Percentiles rank a stretch among this genome's conserved stretches.
Conservation (phyloP, 2,888 invertebrate species). For the Lapara coniferarum region DNA sequence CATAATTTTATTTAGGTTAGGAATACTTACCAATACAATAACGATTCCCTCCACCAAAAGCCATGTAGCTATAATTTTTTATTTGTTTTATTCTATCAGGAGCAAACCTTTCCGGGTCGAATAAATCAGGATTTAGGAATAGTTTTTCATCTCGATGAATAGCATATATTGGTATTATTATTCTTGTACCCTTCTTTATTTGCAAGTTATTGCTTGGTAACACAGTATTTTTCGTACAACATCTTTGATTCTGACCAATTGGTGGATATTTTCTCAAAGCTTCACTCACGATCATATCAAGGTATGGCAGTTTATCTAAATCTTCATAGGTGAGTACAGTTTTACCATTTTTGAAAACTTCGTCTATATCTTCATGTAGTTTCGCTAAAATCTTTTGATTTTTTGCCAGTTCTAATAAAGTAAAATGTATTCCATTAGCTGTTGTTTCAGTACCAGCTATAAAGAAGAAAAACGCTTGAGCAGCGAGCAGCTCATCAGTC, state of each 20-base stretch:
- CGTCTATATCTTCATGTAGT: constrained; percentile 67
- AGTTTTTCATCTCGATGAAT: constrained; percentile 64
- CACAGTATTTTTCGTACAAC: constrained; percentile 53
- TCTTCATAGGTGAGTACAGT: constrained; percentile 58
- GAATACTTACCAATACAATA: constrained; percentile 72
- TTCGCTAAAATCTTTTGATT: constrained; percentile 60
- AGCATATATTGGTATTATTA: constrained; percentile 54
- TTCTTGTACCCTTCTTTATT: constrained; percentile 49
- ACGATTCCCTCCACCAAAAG: constrained; percentile 80
- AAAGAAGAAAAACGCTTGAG: constrained; percentile 76
- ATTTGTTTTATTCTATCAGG: constrained; percentile 45
- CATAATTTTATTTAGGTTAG: too few species aligned
- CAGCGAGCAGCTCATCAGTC: constrained; percentile 63
- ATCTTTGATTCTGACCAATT: constrained; percentile 55
- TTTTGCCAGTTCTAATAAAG: constrained; percentile 61
- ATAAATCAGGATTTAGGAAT: constrained; percentile 65
- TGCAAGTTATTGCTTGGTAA: constrained; percentile 53
- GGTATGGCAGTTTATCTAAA: constrained; percentile 60
- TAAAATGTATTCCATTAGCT: constrained; percentile 65
- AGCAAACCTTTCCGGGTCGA: constrained; percentile 77
- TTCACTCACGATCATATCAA: constrained; percentile 68
- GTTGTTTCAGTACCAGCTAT: constrained; percentile 74
- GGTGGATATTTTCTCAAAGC: constrained; percentile 63
- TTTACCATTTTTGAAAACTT: constrained; percentile 45
- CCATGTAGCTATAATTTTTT: constrained; percentile 65